Evolutionary conservation across 2,797 vertebrate genomes (phyloP).

Genomic region (Xiphorhynchus erythropygius): DNA sequence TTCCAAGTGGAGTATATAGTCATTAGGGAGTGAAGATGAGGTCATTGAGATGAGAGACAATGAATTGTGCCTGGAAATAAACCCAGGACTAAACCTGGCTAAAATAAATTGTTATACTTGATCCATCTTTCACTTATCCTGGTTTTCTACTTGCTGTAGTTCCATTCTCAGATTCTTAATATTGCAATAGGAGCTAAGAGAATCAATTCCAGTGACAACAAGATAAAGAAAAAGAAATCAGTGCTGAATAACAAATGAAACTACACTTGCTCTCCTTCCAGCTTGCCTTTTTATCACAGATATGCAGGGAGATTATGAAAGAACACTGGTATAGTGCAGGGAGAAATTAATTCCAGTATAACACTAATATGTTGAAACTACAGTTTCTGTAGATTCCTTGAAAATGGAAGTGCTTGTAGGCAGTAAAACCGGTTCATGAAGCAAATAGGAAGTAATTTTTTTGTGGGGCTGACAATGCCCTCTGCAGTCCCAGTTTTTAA

Average conservation of each 20-base stretch:
- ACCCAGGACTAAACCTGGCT: neutral
- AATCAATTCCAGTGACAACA: neutral
- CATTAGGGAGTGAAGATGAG: slow-evolving; percentile 1
- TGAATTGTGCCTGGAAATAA: neutral
- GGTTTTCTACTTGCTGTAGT: neutral
- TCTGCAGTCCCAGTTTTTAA: neutral
- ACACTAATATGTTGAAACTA: neutral
- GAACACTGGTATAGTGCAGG: neutral
- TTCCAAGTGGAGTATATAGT: neutral
- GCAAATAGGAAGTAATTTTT: neutral
- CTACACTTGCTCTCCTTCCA: neutral
- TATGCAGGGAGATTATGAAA: neutral
- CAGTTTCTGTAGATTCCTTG: neutral
- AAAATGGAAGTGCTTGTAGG: neutral
- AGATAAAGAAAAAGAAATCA: neutral
- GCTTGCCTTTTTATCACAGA: neutral
- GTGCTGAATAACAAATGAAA: neutral
- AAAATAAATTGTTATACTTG: neutral
- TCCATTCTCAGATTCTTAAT: neutral
- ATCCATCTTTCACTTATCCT: neutral
- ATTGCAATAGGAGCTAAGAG: neutral
- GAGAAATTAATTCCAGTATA: neutral
- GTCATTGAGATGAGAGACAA: neutral
- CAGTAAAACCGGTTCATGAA: neutral
- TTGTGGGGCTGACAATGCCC: neutral